Evolutionary conservation across 1,140 invertebrate species (phyloP), one percentile per base, ranked within the genome.

Genomic region (Meloidogyne exigua): DNA sequence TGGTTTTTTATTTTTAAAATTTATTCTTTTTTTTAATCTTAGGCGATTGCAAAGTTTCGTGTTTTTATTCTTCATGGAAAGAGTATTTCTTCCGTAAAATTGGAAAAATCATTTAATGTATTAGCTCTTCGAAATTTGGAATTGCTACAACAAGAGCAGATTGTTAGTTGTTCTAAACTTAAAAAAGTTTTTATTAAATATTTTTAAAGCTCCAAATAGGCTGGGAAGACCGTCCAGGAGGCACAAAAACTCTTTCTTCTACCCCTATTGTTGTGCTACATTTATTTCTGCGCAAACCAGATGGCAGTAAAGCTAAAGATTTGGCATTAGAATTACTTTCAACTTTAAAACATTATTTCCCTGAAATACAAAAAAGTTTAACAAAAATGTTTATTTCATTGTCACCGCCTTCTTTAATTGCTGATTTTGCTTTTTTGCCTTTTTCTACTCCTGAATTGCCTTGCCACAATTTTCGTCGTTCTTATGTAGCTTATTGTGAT

Each of bases 401-500:
- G 12, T 69, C 66, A 15, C 84, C 80, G 0, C 39, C 71, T 5
- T 21, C 65, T 12, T 72, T 87, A 26, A 72, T 85, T 57, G 65
- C 68, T 21, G 82, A 86, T 32, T 86, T 87, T 64, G 18, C 72
- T 4, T 36, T 72, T 0, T 74, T 87, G 57, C 83, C 84, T 10
- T 68, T 72, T 0, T 79, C 81, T 64, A 69, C 72, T 0, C 86
- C 85, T 1, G 70, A 75, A 26, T 67, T 84, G 28, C 77, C 84
- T 23, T 88, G 86, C 36, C 81, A 87, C 72, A 86, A 85, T 36
- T 87, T 87, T 72, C 72, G 85, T 9, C 68, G 85, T 23, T 81
- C 80, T 18, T 87, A 87, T 76, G 85, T 87, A 2, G 83, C 85
- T 5, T 67, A 86, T 32, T 87, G 85, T 64, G 85, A 87, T 76